phyloP scores from a whole-genome alignment of 2,888 invertebrate genomes.

The Linnaemya tessellans region DNA sequence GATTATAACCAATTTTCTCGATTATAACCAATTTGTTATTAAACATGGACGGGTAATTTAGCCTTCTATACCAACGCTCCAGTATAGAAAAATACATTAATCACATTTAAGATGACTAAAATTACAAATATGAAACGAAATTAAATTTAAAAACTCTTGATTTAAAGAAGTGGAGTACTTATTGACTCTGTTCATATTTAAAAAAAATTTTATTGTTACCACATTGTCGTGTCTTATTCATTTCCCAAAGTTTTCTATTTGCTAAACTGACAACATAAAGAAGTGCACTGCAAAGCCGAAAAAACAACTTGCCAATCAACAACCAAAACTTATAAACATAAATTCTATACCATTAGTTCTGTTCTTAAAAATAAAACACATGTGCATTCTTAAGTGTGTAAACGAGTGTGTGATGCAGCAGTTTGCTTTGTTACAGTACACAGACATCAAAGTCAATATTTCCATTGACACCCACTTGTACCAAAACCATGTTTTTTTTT shows the following conservation, averaged over 20 bases:
- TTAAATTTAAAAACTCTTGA: too few species aligned
- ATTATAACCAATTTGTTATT: too few species aligned
- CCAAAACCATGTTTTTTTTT: constrained; percentile 19
- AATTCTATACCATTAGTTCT: neutral
- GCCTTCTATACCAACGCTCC: too few species aligned
- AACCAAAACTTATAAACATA: constrained; percentile 11
- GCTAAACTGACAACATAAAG: neutral
- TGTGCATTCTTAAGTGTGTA: too few species aligned
- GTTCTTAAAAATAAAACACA: neutral
- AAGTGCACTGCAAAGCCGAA: constrained; percentile 29
- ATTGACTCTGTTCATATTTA: too few species aligned
- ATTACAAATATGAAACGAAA: too few species aligned
- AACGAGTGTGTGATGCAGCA: neutral
- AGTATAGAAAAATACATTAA: too few species aligned
- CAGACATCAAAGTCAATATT: constrained; percentile 66
- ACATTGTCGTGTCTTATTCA: constrained; percentile 10
- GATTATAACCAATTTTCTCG: too few species aligned
- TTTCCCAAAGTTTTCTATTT: neutral
- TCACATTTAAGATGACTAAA: too few species aligned
- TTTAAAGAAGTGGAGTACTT: too few species aligned
- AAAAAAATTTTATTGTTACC: neutral
- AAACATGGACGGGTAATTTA: too few species aligned
- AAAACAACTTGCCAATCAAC: constrained; percentile 2
- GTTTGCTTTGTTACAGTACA: constrained; percentile 41
- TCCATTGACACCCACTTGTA: constrained; percentile 71